Evolutionary conservation across 2,888 invertebrate genomes (phyloP).

Genomic region (Cyclophora albipunctata): DNA sequence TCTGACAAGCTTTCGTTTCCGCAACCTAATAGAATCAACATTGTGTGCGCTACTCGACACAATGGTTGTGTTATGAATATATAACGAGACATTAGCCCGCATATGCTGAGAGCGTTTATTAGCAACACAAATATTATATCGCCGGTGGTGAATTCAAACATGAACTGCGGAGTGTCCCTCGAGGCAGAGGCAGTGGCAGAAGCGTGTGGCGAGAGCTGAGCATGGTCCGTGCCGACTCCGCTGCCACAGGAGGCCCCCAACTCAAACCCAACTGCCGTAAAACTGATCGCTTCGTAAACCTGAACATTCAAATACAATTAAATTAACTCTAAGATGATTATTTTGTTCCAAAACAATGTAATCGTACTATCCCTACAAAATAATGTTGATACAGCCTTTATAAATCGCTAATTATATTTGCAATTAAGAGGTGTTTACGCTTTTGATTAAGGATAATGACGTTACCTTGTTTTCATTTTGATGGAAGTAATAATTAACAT

Average conservation of each 20-base stretch:
- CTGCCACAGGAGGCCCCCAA: not conserved
- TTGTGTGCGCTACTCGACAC: constrained; percentile 50
- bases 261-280: constrained; percentile 33
- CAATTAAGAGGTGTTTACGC: not conserved
- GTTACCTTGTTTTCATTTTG: no score
- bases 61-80: constrained; percentile 63
- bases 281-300: constrained; percentile 46
- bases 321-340: constrained; percentile 37
- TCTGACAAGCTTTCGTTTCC: constrained; percentile 56
- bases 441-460: not conserved
- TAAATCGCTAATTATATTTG: no score
- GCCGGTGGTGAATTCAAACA: constrained; percentile 32
- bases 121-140: constrained; percentile 50
- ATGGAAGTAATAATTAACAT: no score
- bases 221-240: no score
- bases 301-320: constrained; percentile 46
- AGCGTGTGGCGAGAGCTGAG: no score
- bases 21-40: constrained; percentile 59
- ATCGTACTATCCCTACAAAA: constrained; percentile 14
- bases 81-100: constrained; percentile 60
- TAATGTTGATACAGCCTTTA: not conserved
- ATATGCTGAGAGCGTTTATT: constrained; percentile 54
- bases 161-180: constrained; percentile 16
- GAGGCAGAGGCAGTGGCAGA: constrained; percentile 4
- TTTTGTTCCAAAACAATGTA: constrained; percentile 32